Conservation (phyloP, 2,888 invertebrate genomes). For the Callyntrura guangdongensis region DNA sequence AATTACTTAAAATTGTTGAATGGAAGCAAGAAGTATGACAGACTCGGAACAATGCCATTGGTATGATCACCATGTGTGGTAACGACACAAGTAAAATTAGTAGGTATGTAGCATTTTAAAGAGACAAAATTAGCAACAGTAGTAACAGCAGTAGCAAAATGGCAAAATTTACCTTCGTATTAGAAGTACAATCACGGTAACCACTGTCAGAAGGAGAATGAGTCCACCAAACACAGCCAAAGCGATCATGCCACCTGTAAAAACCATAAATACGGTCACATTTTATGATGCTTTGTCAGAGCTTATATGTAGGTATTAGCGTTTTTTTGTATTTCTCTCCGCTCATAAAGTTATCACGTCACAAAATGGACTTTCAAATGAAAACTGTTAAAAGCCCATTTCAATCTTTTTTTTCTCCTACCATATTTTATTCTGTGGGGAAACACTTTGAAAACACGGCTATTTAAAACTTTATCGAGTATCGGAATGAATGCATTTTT, state of each 20-base stretch:
- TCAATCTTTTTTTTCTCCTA: too few relatives aligned
- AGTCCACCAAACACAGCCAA: conserved; percentile 96
- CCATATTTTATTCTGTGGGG: too few relatives aligned
- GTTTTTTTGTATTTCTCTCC: too few relatives aligned
- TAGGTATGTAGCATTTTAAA: not conserved
- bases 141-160: conserved; percentile 31
- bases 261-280: too few relatives aligned
- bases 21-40: conserved; percentile 47
- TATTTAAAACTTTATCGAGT: too few relatives aligned
- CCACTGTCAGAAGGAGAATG: conserved; percentile 94
- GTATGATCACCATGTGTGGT: conserved; percentile 10
- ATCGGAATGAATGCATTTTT: too few relatives aligned
- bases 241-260: conserved; percentile 92
- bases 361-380: too few relatives aligned
- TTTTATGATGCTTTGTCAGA: too few relatives aligned
- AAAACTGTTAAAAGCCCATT: too few relatives aligned
- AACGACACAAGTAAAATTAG: not conserved
- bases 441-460: too few relatives aligned
- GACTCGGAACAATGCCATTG: not conserved
- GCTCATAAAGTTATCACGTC: too few relatives aligned
- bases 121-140: not conserved
- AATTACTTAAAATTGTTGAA: conserved; percentile 5
- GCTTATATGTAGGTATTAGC: too few relatives aligned
- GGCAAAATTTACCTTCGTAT: conserved; percentile 91
- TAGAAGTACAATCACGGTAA: conserved; percentile 95